Percentiles rank a stretch among this genome's conserved stretches.
phyloP scores from a whole-genome alignment of 1,140 invertebrate genomes.

The Halesus radiatus region DNA sequence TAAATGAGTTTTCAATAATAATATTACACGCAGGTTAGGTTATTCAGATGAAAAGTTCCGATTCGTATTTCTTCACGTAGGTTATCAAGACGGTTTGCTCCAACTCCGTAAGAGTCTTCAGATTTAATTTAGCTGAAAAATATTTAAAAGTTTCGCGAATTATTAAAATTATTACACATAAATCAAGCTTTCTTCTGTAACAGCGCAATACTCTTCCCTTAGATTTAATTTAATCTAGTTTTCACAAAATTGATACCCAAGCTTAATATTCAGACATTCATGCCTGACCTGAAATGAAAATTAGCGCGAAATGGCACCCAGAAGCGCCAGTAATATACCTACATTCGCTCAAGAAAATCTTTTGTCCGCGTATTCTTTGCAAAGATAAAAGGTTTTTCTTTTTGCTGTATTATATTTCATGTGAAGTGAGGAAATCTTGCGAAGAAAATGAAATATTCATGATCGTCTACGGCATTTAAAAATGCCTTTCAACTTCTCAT shows the following conservation, averaged over 20 bases:
- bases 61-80: too few species aligned
- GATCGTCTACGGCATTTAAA: neutral
- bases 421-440: neutral
- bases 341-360: conserved; percentile 6
- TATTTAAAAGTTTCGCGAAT: too few species aligned
- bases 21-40: too few species aligned
- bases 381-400: conserved; percentile 23
- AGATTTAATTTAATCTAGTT: too few species aligned
- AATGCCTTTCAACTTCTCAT: neutral
- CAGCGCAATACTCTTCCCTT: too few species aligned
- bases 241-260: neutral
- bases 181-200: too few species aligned
- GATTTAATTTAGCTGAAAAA: too few species aligned
- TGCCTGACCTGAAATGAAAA: conserved; percentile 4
- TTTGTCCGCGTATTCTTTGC: conserved; percentile 1
- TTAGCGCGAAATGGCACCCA: neutral
- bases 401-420: conserved; percentile 11
- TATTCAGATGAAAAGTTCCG: too few species aligned
- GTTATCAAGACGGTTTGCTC: too few species aligned
- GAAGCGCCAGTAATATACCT: neutral
- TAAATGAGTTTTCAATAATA: too few species aligned
- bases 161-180: too few species aligned
- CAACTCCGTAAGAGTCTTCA: too few species aligned
- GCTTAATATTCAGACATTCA: conserved; percentile 2
- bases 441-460: conserved; percentile 17